Evolutionary conservation across 2,113 vertebrate species (phyloP).

Genomic region (Poicephalus gulielmi): DNA sequence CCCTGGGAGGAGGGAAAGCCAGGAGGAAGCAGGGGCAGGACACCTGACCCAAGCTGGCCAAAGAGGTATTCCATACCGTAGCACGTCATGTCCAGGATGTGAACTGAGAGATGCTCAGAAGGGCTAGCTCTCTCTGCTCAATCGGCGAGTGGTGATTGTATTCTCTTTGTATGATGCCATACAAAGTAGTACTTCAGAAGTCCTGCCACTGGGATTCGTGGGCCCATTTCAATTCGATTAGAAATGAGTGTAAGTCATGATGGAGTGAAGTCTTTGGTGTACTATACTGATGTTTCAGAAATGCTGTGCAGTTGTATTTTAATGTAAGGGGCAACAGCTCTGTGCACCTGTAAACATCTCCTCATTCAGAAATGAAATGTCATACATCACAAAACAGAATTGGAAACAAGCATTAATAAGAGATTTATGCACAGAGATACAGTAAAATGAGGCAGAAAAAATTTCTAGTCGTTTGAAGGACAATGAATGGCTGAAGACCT

Average conservation of each 20-base stretch:
- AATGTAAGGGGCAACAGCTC: background rate
- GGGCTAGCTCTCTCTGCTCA: no score
- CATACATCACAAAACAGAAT: background rate
- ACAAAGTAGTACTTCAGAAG: background rate
- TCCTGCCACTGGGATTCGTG: background rate
- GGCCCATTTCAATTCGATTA: background rate
- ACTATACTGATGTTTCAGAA: background rate
- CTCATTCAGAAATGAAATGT: background rate
- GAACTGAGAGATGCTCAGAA: no score
- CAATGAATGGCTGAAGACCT: background rate
- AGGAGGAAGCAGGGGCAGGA: no score
- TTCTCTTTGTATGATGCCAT: no score
- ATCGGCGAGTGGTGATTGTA: no score
- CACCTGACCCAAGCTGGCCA: no score
- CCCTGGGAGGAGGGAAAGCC: no score
- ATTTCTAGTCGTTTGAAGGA: background rate
- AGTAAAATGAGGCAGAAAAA: background rate
- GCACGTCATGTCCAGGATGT: no score
- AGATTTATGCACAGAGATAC: background rate
- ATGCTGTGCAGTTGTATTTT: background rate
- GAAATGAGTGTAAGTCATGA: background rate
- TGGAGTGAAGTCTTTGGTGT: background rate
- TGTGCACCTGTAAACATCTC: background rate
- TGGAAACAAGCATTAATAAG: background rate
- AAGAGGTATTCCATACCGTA: no score